Base-by-base conservation (phyloP, 2,888 invertebrate genomes). In the Lochmaea capreae region DNA sequence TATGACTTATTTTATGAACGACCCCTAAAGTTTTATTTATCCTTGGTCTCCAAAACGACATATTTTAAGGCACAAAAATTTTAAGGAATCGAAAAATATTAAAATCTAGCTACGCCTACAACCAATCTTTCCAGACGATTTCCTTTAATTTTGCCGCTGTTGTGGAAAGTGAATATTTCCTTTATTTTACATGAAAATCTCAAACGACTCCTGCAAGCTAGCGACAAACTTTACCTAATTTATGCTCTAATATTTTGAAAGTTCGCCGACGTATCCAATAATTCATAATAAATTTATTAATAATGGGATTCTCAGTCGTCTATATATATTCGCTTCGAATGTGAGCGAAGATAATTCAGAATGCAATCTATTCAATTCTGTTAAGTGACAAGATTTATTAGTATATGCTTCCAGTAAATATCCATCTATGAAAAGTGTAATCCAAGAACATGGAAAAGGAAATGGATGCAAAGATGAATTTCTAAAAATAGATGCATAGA, bases 401-500 rank as follows among this genome's bases (percentile, higher is more conserved):
- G n/a, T 10, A 2, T 8, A 8, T 59, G 33, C 33, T n/a, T 54
- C 16, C n/a, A 33, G 59, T 59, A 33, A 59, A 59, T 59, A 59
- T 59, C 59, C 39, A 59, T 59, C 59, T 39, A 59, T 9, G 59
- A 59, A 59, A 59, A 59, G 59, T 58, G 22, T 59, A 33, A 33
- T 59, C 59, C 59, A 39, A 39, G 59, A 59, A 59, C 14, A 59
- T 59, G 59, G 26, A 33, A 58, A 12, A 58, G 22, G 58, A 26
- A 59, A 59, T 59, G 59, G 59, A 59, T 59, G 59, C 33, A 39
- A 54, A 33, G 59, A 59, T 59, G 59, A 39, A 59, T 59, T 59
- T 59, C 59, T 33, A 59, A 59, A 59, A 39, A 59, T 59, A 59
- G 59, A 59, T 26, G 12, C 26, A 33, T 33, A 59, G n/a, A 59